Evolutionary conservation across 2,113 vertebrate genomes (phyloP).

Genomic region (Bettongia penicillata): DNA sequence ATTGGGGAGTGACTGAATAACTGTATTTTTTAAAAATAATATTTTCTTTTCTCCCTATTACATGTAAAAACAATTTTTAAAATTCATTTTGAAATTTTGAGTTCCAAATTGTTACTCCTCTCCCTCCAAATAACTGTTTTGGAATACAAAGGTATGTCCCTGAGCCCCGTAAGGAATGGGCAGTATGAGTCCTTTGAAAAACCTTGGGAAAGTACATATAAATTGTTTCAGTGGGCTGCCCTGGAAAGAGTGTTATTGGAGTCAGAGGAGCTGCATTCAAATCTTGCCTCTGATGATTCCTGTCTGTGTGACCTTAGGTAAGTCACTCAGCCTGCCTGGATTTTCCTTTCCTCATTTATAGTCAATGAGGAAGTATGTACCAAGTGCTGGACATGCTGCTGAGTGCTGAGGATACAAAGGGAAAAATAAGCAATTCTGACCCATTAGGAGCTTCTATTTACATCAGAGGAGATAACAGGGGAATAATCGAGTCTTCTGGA

Average conservation of each 20-base stretch:
- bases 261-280: not conserved
- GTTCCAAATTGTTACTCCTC: not conserved
- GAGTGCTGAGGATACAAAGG: not conserved
- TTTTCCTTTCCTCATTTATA: not conserved
- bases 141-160: not conserved
- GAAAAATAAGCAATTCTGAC: not conserved
- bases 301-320: not conserved
- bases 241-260: not conserved
- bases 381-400: not conserved
- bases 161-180: not conserved
- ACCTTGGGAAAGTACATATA: not conserved
- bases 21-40: not conserved
- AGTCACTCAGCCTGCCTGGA: not conserved
- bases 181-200: not conserved
- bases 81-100: not conserved
- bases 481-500: not conserved
- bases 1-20: not conserved
- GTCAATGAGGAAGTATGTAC: too few species aligned
- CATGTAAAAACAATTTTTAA: not conserved
- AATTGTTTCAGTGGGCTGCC: not conserved
- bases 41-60: not conserved
- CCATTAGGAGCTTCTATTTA: not conserved
- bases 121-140: not conserved
- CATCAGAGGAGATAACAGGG: not conserved
- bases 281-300: not conserved